Conservation (phyloP, 1,140 invertebrate genomes). For the Diuraphis noxia region DNA sequence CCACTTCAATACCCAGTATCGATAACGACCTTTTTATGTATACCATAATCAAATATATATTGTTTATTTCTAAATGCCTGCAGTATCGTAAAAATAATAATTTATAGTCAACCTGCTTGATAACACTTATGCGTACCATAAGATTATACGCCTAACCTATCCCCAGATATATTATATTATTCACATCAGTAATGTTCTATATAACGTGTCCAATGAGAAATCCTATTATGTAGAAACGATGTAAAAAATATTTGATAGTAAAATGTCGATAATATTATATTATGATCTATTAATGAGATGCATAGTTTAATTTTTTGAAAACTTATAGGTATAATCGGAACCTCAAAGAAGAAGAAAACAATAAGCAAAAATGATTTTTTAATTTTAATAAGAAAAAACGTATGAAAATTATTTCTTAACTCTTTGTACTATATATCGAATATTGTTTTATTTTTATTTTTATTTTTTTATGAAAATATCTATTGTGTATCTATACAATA, state of each 20-base stretch:
- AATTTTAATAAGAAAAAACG: background rate
- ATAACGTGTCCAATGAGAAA: background rate
- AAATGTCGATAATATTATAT: background rate
- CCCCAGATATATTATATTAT: background rate
- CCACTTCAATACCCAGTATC: background rate
- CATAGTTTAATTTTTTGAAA: background rate
- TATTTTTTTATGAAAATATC: background rate
- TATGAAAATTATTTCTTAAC: no score
- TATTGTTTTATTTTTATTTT: background rate
- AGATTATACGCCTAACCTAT: background rate
- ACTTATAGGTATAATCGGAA: background rate
- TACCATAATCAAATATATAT: slow-evolving; percentile 7
- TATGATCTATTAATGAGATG: background rate
- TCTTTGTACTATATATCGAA: background rate
- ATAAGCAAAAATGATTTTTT: background rate
- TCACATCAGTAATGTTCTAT: background rate
- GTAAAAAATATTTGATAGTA: background rate
- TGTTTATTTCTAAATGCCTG: background rate
- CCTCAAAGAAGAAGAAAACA: background rate
- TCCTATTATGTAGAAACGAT: background rate
- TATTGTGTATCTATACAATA: background rate
- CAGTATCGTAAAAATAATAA: background rate
- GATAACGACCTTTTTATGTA: slow-evolving; percentile 1
- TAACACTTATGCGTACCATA: no score
- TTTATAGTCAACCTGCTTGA: background rate